Percentiles rank a stretch among this genome's conserved stretches.
Conservation (phyloP, 2,797 vertebrate genomes). For the Eidolon dupreanum region DNA sequence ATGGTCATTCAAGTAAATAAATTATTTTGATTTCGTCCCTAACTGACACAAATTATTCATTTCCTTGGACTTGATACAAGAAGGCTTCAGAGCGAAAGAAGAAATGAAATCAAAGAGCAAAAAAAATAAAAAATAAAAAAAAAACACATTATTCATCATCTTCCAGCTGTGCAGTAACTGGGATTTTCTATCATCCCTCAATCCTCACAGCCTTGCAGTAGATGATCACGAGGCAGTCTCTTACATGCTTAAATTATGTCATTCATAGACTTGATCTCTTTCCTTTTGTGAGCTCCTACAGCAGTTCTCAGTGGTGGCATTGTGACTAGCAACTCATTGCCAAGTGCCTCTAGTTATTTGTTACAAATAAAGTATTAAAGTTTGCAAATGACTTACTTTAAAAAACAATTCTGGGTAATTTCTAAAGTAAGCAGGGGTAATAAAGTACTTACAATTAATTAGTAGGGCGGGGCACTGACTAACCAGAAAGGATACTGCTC, state of each 20-base stretch:
- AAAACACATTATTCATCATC: conserved; percentile 52
- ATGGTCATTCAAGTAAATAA: conserved; percentile 47
- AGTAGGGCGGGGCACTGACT: background rate
- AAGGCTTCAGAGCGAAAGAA: conserved; percentile 66
- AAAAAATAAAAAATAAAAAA: background rate
- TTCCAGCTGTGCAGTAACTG: background rate
- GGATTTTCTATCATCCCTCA: conserved; percentile 27
- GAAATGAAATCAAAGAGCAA: conserved; percentile 47
- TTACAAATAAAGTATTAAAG: background rate
- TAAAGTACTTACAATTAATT: background rate
- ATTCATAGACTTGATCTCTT: background rate
- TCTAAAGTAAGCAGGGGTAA: background rate
- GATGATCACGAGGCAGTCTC: conserved; percentile 10
- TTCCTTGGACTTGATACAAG: conserved; percentile 66
- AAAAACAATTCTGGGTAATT: background rate
- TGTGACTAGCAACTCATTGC: background rate
- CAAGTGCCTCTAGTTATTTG: background rate
- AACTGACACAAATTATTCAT: conserved; percentile 74
- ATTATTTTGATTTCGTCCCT: conserved; percentile 59
- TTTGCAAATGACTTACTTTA: conserved; percentile 34
- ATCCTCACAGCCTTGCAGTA: background rate
- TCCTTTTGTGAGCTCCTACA: background rate
- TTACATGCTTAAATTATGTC: background rate
- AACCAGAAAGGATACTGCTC: background rate
- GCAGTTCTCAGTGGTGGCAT: background rate